Evolutionary conservation across 2,888 invertebrate species (phyloP).

Genomic region (Noctua comes): DNA sequence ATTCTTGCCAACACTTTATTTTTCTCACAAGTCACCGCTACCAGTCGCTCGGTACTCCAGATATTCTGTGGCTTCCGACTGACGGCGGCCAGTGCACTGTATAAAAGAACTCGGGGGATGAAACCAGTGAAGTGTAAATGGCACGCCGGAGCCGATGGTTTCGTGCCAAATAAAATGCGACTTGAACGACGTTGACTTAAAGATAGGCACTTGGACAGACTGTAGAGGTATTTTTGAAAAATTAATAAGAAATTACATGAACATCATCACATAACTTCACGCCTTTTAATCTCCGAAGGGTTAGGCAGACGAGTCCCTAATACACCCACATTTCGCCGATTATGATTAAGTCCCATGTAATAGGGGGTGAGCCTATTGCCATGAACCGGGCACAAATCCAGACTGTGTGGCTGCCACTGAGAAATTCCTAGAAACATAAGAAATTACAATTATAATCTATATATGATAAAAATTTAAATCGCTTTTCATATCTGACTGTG

Average conservation of each 20-base stretch:
- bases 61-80: constrained; percentile 15
- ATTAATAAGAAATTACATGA: no score
- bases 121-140: constrained; percentile 27
- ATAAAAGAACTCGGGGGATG: constrained; percentile 16
- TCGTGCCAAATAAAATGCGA: constrained; percentile 29
- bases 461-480: no score
- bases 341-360: no score
- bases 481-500: neutral
- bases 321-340: no score
- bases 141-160: neutral
- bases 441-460: no score
- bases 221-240: neutral
- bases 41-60: neutral
- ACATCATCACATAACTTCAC: no score
- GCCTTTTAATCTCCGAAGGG: no score
- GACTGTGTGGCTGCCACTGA: no score
- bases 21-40: neutral
- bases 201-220: neutral
- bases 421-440: no score
- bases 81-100: constrained; percentile 16
- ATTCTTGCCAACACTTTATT: neutral
- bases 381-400: no score
- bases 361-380: no score
- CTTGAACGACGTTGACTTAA: constrained; percentile 8
- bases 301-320: no score